phyloP scores from a whole-genome alignment of 2,888 invertebrate species.

The Nemoura dubitans region DNA sequence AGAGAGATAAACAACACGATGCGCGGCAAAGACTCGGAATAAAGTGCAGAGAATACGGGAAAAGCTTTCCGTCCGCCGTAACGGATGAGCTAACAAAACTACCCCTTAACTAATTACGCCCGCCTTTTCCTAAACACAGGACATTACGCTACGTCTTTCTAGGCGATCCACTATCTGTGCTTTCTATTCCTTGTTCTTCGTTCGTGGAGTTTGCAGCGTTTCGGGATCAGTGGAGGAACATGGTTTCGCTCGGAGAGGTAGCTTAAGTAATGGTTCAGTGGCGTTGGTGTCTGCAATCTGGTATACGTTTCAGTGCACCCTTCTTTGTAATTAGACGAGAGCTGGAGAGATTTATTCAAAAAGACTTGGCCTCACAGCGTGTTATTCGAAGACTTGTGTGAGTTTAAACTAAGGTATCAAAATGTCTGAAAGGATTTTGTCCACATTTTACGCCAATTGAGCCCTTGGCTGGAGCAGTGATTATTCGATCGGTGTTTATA shows the following conservation, averaged over 20 bases:
- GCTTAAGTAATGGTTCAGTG: too few relatives aligned
- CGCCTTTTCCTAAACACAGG: slow-evolving; percentile 3
- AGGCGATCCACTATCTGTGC: not conserved
- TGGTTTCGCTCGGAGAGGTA: not conserved
- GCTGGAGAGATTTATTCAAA: too few relatives aligned
- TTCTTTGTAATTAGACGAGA: too few relatives aligned
- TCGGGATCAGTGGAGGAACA: not conserved
- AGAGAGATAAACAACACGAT: slow-evolving; percentile 31
- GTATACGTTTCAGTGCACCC: too few relatives aligned
- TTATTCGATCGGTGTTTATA: too few relatives aligned
- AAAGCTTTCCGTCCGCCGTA: not conserved
- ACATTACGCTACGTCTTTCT: slow-evolving; percentile 13
- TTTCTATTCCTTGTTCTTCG: not conserved
- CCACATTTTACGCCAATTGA: too few relatives aligned
- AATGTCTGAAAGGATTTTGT: too few relatives aligned
- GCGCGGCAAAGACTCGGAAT: not conserved
- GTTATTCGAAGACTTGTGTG: too few relatives aligned
- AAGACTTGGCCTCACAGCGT: too few relatives aligned
- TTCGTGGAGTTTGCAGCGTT: not conserved
- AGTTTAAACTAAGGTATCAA: too few relatives aligned
- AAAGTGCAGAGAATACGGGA: not conserved
- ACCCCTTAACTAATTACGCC: slow-evolving; percentile 41
- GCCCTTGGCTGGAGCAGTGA: too few relatives aligned
- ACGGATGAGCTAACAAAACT: slow-evolving; percentile 38
- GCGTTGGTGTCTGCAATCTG: too few relatives aligned